Evolutionary conservation across 2,797 vertebrate species (phyloP).

Genomic region (Acanthiza pusilla): DNA sequence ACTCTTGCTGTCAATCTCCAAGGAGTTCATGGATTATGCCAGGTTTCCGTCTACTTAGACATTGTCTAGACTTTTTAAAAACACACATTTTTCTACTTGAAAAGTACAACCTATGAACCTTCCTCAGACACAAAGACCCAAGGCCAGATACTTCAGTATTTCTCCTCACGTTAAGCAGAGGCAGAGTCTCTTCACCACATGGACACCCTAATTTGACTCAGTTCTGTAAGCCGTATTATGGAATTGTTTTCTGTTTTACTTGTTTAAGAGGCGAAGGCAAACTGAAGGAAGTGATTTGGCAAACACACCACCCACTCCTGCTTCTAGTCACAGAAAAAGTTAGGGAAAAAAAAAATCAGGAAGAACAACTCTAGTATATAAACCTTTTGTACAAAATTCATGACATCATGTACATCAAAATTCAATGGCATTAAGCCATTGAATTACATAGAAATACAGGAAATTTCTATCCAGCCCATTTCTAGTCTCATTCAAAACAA

Average conservation of each 20-base stretch:
- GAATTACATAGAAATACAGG: background rate
- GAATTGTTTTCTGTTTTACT: background rate
- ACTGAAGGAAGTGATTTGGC: background rate
- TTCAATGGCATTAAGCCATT: background rate
- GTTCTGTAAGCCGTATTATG: background rate
- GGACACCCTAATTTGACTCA: background rate
- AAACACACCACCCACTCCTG: rapidly evolving
- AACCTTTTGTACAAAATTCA: background rate
- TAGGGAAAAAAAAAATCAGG: background rate
- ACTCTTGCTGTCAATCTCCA: background rate
- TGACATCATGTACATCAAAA: too few species aligned
- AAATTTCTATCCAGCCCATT: background rate
- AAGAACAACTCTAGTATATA: background rate
- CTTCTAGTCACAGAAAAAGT: background rate
- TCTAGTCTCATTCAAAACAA: background rate
- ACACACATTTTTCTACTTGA: background rate
- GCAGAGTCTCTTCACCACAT: background rate
- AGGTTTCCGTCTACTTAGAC: background rate
- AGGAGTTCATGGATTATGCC: background rate
- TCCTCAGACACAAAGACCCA: background rate
- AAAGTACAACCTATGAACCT: background rate
- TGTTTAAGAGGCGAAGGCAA: background rate
- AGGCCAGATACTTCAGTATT: background rate
- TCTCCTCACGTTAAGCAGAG: background rate
- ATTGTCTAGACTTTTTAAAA: background rate